Evolutionary conservation across 2,888 invertebrate genomes (phyloP).

Genomic region (Parnassius mnemosyne): DNA sequence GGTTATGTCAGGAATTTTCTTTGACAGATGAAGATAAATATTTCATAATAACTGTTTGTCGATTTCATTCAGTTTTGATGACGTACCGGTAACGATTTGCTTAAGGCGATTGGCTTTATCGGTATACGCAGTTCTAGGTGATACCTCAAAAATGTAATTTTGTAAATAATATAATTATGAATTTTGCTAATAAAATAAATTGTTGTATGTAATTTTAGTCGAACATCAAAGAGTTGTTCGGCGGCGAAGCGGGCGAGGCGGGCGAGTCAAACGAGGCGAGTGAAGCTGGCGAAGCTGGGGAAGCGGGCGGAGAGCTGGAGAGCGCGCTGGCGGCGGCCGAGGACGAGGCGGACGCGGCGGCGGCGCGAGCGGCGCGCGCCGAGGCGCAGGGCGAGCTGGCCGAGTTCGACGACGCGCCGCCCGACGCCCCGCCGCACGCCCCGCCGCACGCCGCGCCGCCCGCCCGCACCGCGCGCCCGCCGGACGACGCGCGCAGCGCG

Average conservation of each 20-base stretch:
- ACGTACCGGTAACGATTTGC: no score
- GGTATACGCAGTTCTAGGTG: no score
- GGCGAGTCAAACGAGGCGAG: slow-evolving; percentile 36
- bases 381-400: slow-evolving; percentile 94
- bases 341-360: slow-evolving; percentile 96
- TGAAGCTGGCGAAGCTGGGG: slow-evolving; percentile 72
- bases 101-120: no score
- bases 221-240: slow-evolving; percentile 96
- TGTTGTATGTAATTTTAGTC: slow-evolving; percentile 57
- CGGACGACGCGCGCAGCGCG: slow-evolving; percentile 30
- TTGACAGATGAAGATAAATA: no score
- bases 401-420: slow-evolving; percentile 97
- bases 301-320: slow-evolving; percentile 86
- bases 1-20: no score
- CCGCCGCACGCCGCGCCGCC: slow-evolving; percentile 85
- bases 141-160: no score
- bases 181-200: no score
- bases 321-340: slow-evolving; percentile 94
- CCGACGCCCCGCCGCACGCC: slow-evolving; percentile 70
- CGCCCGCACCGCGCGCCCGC: slow-evolving; percentile 71
- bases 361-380: slow-evolving; percentile 92
- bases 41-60: no score
- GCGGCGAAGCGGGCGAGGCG: slow-evolving; percentile 86
- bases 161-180: no score
- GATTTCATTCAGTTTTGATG: no score